Evolutionary conservation across 30 jellyfish, hydroid and myxozoan genomes (phyloP).

Genomic region (Sanderia malayensis): DNA sequence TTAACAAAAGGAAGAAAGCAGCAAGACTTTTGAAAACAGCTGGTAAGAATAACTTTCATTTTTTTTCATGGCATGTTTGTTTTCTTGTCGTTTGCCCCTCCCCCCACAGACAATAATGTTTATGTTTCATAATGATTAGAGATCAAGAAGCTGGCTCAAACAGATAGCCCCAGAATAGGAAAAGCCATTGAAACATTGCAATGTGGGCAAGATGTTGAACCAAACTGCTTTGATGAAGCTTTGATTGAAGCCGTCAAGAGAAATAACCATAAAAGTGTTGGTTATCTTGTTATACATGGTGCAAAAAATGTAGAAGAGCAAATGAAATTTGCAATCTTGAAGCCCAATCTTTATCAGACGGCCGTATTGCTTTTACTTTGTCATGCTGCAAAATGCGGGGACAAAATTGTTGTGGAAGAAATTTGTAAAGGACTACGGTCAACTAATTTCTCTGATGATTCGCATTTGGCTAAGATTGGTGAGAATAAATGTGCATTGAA

Average conservation of each 20-base stretch:
- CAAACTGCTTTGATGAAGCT: slow-evolving; percentile 80
- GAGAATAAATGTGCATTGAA: slow-evolving; percentile 4
- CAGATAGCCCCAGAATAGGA: slow-evolving; percentile 38
- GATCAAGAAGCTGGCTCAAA: slow-evolving; percentile 50
- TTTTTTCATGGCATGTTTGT: no score
- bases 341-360: slow-evolving; percentile 40
- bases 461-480: not conserved
- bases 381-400: slow-evolving; percentile 67
- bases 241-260: slow-evolving; percentile 63
- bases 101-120: not conserved
- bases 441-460: not conserved
- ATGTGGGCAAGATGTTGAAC: slow-evolving; percentile 69
- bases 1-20: slow-evolving; percentile 59
- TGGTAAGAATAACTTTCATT: slow-evolving; percentile 23
- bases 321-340: slow-evolving; percentile 47
- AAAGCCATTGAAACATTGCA: slow-evolving; percentile 22
- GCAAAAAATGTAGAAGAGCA: slow-evolving; percentile 66
- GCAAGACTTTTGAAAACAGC: slow-evolving; percentile 68
- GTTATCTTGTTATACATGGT: slow-evolving; percentile 76
- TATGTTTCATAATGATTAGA: slow-evolving; percentile 12
- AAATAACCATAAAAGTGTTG: slow-evolving; percentile 71
- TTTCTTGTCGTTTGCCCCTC: not conserved
- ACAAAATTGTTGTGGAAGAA: slow-evolving; percentile 35
- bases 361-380: slow-evolving; percentile 77
- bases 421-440: slow-evolving; percentile 24